Base-by-base conservation (phyloP, 2,888 invertebrate species). In the Chrysomela aeneicollis region DNA sequence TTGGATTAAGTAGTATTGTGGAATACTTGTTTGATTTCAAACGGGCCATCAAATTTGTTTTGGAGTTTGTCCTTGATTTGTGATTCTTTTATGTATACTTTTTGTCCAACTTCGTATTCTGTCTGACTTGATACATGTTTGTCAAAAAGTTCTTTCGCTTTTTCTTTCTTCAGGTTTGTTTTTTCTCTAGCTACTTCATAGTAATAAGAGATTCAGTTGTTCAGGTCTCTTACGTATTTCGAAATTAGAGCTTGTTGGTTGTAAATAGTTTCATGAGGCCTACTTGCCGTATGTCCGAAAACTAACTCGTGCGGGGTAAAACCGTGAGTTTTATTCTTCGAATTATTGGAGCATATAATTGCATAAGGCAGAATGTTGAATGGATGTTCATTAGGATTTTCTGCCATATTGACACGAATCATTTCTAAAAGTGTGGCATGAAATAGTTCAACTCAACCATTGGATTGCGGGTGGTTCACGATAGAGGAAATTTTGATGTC, bases 181-280 rank as follows among this genome's bases (percentile, higher is more conserved):
- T 32, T 61, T 8, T 9, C 18, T 10, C 55, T 55, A 17, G 66
- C 71, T 9, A 68, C 18, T 63, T 68, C 69, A 47, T 68, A 65
- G 32, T 61, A 67, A 26, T 64, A 49, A 12, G 52, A 50, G 17
- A 67, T 67, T 12, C 62, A 26, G 22, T 68, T 64, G 15, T 61
- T 66, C 9, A 67, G 15, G 18, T 70, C 68, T 61, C 65, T 18
- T 5, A 70, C 35, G 21, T 71, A 71, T 61, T 70, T 68, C 0
- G 66, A 42, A 21, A 70, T 66, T 12, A 71, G 19, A 60, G 57
- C 54, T 59, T 68, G 35, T 63, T 67, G 55, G n/a, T 69, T 66
- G 22, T 67, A 64, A 18, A 70, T 15, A 0, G 52, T 63, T 59
- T 69, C 66, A 9, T 66, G 68, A 2, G 68, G 61, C 61, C 69